phyloP scores from a whole-genome alignment of 1,140 invertebrate genomes.

The Rhyzopertha dominica region DNA sequence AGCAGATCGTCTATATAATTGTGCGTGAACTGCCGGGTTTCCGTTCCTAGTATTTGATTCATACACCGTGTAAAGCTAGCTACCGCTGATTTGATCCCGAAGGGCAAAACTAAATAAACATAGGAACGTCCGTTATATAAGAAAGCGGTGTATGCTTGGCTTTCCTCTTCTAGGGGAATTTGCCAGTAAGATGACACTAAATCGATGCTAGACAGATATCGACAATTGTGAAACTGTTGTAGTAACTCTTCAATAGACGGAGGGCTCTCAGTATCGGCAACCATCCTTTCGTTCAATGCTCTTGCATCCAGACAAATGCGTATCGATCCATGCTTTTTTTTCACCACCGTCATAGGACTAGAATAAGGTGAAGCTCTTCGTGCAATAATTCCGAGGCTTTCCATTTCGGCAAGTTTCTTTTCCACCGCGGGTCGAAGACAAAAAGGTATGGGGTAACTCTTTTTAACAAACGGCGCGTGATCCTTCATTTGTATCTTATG shows the following conservation, averaged over 20 bases:
- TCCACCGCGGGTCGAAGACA: conserved; percentile 20
- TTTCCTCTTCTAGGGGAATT: conserved; percentile 24
- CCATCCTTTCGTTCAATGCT: conserved; percentile 32
- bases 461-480: conserved; percentile 23
- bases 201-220: conserved; percentile 34
- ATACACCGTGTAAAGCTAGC: conserved; percentile 36
- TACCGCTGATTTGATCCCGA: conserved; percentile 36
- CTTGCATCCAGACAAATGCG: conserved; percentile 37
- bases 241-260: conserved; percentile 30
- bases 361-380: no score
- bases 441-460: conserved; percentile 30
- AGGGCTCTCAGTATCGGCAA: conserved; percentile 27
- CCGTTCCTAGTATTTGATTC: no score
- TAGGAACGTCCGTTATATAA: conserved; percentile 31
- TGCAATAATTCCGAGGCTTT: conserved; percentile 7
- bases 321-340: conserved; percentile 30
- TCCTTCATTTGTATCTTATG: conserved; percentile 26
- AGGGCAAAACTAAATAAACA: conserved; percentile 36
- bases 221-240: conserved; percentile 27
- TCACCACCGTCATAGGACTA: conserved; percentile 16
- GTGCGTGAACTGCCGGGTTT: no score
- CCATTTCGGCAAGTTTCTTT: conserved; percentile 22
- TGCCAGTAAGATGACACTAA: conserved; percentile 40
- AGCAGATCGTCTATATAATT: no score
- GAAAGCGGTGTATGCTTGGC: conserved; percentile 36